Evolutionary conservation across 1,140 invertebrate genomes (phyloP).

Genomic region (Oppia nitens): DNA sequence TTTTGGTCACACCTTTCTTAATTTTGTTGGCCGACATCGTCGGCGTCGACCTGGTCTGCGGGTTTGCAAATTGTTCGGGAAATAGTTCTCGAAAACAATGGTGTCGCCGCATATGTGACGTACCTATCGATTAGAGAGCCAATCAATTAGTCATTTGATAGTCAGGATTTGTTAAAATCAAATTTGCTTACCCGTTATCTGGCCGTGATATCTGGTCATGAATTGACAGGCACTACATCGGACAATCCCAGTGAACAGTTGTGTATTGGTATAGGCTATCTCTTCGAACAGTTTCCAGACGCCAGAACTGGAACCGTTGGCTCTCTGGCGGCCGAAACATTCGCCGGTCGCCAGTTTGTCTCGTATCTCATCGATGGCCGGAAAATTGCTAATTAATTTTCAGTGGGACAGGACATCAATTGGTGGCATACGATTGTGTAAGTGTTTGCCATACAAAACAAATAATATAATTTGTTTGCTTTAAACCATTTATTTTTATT

Average conservation of each 20-base stretch:
- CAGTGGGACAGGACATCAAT: too few relatives aligned
- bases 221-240: slow-evolving; percentile 13
- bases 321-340: slow-evolving; percentile 9
- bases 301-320: slow-evolving; percentile 8
- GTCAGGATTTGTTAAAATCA: not conserved
- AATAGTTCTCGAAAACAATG: slow-evolving; percentile 7
- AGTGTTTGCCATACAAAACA: not conserved
- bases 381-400: slow-evolving; percentile 5
- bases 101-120: slow-evolving; percentile 16
- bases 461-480: too few relatives aligned
- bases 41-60: not conserved
- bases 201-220: slow-evolving; percentile 15
- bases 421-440: not conserved
- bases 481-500: not conserved
- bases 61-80: slow-evolving; percentile 2
- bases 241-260: slow-evolving; percentile 14
- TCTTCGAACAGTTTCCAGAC: slow-evolving; percentile 16
- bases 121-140: not conserved
- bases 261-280: slow-evolving; percentile 4
- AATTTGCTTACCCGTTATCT: slow-evolving; percentile 9
- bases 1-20: not conserved
- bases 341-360: slow-evolving; percentile 7
- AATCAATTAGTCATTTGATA: not conserved
- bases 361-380: slow-evolving; percentile 7
- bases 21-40: not conserved